A percentile compares a stretch with the other conserved stretches of the same genome.
Conservation (phyloP, 2,888 invertebrate species). For the Chaitophorus viminalis region DNA sequence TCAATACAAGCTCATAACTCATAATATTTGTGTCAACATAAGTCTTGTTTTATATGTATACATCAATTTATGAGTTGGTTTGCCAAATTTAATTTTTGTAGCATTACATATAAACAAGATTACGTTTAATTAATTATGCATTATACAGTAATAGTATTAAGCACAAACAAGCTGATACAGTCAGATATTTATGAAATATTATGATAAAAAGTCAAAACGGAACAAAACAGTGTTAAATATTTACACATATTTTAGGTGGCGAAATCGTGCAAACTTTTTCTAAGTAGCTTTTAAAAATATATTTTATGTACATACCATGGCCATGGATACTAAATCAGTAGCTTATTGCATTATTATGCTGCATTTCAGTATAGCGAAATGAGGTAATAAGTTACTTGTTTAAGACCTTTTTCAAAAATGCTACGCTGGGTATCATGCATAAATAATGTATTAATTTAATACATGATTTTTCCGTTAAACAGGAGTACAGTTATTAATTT, state of each 20-base stretch:
- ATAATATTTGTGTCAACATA: background rate
- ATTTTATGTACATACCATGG: too few relatives aligned
- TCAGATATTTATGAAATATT: background rate
- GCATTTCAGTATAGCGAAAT: background rate
- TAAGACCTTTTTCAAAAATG: background rate
- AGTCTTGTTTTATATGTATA: background rate
- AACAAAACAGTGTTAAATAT: background rate
- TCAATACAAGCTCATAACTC: background rate
- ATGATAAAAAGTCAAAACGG: background rate
- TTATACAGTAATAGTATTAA: background rate
- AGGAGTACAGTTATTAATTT: background rate
- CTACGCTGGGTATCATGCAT: background rate
- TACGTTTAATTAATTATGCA: constrained; percentile 37
- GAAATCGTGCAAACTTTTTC: background rate
- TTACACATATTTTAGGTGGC: background rate
- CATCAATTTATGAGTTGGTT: background rate
- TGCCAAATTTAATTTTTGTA: background rate
- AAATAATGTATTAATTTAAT: background rate
- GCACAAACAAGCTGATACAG: background rate
- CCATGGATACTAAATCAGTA: too few relatives aligned
- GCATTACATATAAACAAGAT: constrained; percentile 28
- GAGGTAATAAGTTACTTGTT: background rate
- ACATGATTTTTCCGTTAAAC: background rate
- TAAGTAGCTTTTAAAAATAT: background rate
- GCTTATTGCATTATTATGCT: too few relatives aligned